These are phyloP conservation scores for Eilema griseolum DNA, from an alignment of 2,888 invertebrate species.

Conservation along the genomic window DNA sequence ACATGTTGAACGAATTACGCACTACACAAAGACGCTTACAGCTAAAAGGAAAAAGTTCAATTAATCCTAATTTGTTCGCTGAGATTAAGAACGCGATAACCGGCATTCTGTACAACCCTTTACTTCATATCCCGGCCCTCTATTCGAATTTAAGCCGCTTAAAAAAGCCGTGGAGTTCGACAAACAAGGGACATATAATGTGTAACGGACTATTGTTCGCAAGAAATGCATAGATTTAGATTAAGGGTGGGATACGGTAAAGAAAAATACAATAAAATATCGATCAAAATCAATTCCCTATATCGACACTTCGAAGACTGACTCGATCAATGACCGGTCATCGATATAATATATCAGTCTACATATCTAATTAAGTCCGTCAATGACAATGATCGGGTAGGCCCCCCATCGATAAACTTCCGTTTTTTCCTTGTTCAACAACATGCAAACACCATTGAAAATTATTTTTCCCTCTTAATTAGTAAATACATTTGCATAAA, in stretches of 20 bases:
- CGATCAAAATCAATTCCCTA: conserved; percentile 53
- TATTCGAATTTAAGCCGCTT: conserved; percentile 82
- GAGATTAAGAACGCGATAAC: conserved; percentile 84
- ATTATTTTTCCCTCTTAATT: conserved; percentile 83
- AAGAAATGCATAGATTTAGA: conserved; percentile 69
- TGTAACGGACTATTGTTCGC: conserved; percentile 77
- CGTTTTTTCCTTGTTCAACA: conserved; percentile 62
- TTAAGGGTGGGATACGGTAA: conserved; percentile 55
- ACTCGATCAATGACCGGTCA: conserved; percentile 54
- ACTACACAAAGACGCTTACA: conserved; percentile 75
- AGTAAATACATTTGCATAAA: conserved; percentile 81
- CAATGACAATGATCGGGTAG: conserved; percentile 71
- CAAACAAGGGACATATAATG: conserved; percentile 83
- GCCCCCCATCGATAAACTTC: conserved; percentile 60
- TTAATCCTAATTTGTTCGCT: conserved; percentile 86
- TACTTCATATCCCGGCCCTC: conserved; percentile 76
- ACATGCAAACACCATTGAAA: conserved; percentile 79
- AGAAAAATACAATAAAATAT: conserved; percentile 46
- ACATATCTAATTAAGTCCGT: conserved; percentile 61
- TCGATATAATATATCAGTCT: conserved; percentile 69
- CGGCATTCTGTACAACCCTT: conserved; percentile 81
- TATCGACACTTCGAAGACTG: conserved; percentile 38
- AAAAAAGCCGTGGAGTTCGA: conserved; percentile 78
- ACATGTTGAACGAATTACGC: conserved; percentile 79
- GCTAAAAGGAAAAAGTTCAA: conserved; percentile 84